Evolutionary conservation across 1,140 invertebrate species (phyloP).

Genomic region (Marisa cornuarietis): DNA sequence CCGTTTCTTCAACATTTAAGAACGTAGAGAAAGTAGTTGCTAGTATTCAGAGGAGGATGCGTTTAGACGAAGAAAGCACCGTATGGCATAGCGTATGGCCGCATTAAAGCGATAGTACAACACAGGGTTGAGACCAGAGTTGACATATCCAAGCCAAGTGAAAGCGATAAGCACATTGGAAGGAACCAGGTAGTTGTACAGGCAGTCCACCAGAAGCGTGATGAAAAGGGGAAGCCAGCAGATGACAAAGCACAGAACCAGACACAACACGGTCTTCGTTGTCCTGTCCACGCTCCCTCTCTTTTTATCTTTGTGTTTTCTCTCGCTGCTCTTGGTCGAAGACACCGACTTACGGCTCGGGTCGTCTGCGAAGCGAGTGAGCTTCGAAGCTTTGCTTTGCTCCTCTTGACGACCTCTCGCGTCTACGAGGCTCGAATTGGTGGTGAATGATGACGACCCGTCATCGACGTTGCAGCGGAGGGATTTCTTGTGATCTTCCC

Average conservation of each 20-base stretch:
- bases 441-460: too few species aligned
- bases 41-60: background rate
- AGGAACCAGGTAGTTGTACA: background rate
- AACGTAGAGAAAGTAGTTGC: too few species aligned
- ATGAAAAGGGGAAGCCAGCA: slow-evolving; percentile 13
- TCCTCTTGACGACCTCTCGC: too few species aligned
- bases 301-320: too few species aligned
- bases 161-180: background rate
- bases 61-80: slow-evolving; percentile 4
- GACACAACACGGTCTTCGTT: background rate
- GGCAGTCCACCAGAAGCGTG: background rate
- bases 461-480: too few species aligned
- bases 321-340: too few species aligned
- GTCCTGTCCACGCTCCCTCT: background rate
- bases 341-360: too few species aligned
- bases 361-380: too few species aligned
- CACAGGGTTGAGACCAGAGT: slow-evolving; percentile 1
- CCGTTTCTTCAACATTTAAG: too few species aligned
- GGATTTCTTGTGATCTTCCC: too few species aligned
- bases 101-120: slow-evolving; percentile 5
- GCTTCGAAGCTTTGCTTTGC: too few species aligned
- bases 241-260: slow-evolving; percentile 13
- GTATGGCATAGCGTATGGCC: background rate
- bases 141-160: slow-evolving; percentile 13
- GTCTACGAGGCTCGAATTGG: too few species aligned